phyloP scores from a whole-genome alignment of 2,888 invertebrate genomes.

The Pycnomerus fuliginosus region DNA sequence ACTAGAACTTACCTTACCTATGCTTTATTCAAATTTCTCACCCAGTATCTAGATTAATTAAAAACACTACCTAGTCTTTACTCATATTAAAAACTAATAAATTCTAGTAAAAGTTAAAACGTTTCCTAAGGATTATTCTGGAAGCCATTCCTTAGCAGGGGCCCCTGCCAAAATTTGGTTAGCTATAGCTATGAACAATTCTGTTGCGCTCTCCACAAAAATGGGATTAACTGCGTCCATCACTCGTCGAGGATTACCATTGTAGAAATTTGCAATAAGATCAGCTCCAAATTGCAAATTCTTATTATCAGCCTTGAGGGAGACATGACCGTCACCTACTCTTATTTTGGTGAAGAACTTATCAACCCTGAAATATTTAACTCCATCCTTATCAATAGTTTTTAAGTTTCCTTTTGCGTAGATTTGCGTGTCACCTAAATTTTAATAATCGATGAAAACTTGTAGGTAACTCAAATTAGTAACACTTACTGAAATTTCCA shows the following conservation, averaged over 20 bases:
- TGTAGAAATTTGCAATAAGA: slow-evolving; percentile 69
- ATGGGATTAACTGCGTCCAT: slow-evolving; percentile 70
- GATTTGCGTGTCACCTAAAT: slow-evolving; percentile 56
- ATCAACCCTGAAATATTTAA: slow-evolving; percentile 62
- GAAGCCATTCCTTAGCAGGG: slow-evolving; percentile 61
- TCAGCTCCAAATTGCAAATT: slow-evolving; percentile 64
- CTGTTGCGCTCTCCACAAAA: slow-evolving; percentile 65
- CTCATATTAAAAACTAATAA: too few species aligned
- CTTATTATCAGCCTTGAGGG: slow-evolving; percentile 57
- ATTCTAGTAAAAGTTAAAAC: too few species aligned
- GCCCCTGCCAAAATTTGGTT: slow-evolving; percentile 62
- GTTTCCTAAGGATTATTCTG: slow-evolving; percentile 48
- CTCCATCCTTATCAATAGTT: slow-evolving; percentile 56
- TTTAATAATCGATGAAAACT: background rate
- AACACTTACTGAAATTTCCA: slow-evolving; percentile 57
- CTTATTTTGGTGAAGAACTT: slow-evolving; percentile 62
- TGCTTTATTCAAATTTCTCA: too few species aligned
- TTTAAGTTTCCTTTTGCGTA: slow-evolving; percentile 61
- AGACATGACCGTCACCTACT: slow-evolving; percentile 63
- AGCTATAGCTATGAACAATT: slow-evolving; percentile 60
- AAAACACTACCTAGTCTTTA: too few species aligned
- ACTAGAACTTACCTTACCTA: too few species aligned
- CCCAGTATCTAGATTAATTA: too few species aligned
- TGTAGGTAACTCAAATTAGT: slow-evolving; percentile 2
- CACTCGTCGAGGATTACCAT: slow-evolving; percentile 65